phyloP scores from a whole-genome alignment of 2,888 invertebrate species.

The Euclidia mi region DNA sequence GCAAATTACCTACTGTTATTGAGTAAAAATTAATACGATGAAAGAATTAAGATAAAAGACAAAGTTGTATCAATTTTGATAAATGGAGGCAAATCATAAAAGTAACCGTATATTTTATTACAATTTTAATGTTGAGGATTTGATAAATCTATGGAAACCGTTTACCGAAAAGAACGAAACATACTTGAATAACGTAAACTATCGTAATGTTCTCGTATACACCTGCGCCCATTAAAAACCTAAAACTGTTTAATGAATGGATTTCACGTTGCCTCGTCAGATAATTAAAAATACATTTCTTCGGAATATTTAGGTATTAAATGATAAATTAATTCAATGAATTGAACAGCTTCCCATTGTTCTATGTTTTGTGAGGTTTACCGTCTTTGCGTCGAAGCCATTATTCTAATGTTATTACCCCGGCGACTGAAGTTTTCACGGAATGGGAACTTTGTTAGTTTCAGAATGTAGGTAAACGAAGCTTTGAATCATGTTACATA shows the following conservation, averaged over 20 bases:
- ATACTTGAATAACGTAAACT: constrained; percentile 12
- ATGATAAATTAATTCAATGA: too few species aligned
- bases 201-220: neutral
- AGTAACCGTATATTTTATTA: too few species aligned
- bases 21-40: too few species aligned
- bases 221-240: constrained; percentile 12
- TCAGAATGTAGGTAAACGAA: constrained; percentile 4
- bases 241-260: constrained; percentile 21
- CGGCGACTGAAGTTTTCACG: constrained; percentile 12
- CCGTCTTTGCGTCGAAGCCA: constrained; percentile 7
- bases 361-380: constrained; percentile 1
- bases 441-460: constrained; percentile 8
- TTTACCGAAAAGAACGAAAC: constrained; percentile 12
- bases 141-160: neutral
- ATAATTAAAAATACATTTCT: neutral
- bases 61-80: too few species aligned
- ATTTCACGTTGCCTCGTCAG: neutral
- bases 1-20: too few species aligned
- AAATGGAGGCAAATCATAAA: too few species aligned
- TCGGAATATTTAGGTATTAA: too few species aligned
- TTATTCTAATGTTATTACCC: constrained; percentile 22
- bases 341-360: neutral
- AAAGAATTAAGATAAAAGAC: too few species aligned
- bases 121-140: neutral
- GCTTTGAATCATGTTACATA: constrained; percentile 3